Evolutionary conservation across 2,113 vertebrate genomes (phyloP).

Genomic region (Seriola aureovittata): DNA sequence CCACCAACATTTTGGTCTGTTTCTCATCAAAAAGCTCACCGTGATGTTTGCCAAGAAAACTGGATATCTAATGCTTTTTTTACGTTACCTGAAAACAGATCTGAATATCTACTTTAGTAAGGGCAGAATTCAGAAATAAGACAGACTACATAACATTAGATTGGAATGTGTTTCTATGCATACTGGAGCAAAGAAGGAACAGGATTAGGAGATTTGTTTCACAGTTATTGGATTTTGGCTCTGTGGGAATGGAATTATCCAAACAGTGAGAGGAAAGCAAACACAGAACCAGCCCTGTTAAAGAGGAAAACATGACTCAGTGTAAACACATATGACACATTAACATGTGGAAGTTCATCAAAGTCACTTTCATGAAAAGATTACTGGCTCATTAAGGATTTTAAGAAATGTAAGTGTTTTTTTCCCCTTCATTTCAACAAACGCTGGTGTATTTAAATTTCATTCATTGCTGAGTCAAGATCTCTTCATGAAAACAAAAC

Average conservation of each 20-base stretch:
- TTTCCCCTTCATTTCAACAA: conserved; percentile 3
- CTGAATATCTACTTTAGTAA: conserved; percentile 15
- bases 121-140: conserved; percentile 29
- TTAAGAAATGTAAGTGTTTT: neutral
- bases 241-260: conserved; percentile 66
- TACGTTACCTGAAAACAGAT: neutral
- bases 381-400: neutral
- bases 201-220: conserved; percentile 72
- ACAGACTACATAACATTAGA: conserved; percentile 5
- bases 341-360: conserved; percentile 14
- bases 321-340: conserved; percentile 38
- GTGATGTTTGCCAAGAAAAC: conserved; percentile 27
- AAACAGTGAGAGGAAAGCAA: conserved; percentile 45
- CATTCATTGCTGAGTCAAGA: conserved; percentile 5
- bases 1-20: conserved; percentile 20
- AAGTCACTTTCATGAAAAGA: conserved; percentile 12
- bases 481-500: neutral
- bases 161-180: conserved; percentile 56
- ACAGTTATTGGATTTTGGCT: conserved; percentile 74
- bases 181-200: conserved; percentile 46
- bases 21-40: conserved; percentile 41
- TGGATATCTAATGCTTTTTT: conserved; percentile 24
- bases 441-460: neutral
- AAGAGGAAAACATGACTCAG: conserved; percentile 54
- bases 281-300: conserved; percentile 36